A percentile compares a stretch with the other conserved stretches of the same genome.
These are phyloP conservation scores for Psittacula echo DNA, from an alignment of 2,797 vertebrate genomes.

Conservation along the genomic window DNA sequence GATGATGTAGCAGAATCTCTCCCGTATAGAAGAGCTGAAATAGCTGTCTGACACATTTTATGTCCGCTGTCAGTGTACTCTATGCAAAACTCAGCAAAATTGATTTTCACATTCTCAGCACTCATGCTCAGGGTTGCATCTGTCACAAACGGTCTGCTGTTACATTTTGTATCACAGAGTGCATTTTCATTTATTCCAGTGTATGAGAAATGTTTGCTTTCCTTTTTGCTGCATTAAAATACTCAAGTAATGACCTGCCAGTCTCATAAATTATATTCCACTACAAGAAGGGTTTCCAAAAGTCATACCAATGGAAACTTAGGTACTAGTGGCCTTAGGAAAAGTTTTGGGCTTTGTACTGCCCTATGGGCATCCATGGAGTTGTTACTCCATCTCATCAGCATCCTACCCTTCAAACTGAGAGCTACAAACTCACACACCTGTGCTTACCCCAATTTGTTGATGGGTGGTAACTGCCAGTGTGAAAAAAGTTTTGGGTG, in stretches of 20 bases:
- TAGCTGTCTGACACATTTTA: background rate
- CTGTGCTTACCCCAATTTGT: background rate
- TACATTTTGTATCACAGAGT: background rate
- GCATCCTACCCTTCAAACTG: background rate
- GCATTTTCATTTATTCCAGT: background rate
- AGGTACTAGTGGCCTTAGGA: background rate
- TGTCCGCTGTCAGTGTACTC: background rate
- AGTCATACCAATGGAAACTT: background rate
- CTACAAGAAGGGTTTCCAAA: background rate
- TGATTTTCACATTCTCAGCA: background rate
- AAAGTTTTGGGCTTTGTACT: background rate
- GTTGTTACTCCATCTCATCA: background rate
- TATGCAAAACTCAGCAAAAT: background rate
- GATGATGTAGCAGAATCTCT: background rate
- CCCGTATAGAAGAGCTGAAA: background rate
- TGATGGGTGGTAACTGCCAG: background rate
- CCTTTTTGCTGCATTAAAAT: background rate
- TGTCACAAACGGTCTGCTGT: background rate
- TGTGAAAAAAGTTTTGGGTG: background rate
- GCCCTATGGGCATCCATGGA: background rate
- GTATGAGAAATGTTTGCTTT: background rate
- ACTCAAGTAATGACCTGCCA: background rate
- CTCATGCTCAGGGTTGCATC: accelerated
- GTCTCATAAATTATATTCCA: background rate
- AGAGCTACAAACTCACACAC: background rate